These are phyloP conservation scores for Chaetogeoica ovagalla DNA, from an alignment of 2,888 invertebrate genomes.

Conservation along the genomic window DNA sequence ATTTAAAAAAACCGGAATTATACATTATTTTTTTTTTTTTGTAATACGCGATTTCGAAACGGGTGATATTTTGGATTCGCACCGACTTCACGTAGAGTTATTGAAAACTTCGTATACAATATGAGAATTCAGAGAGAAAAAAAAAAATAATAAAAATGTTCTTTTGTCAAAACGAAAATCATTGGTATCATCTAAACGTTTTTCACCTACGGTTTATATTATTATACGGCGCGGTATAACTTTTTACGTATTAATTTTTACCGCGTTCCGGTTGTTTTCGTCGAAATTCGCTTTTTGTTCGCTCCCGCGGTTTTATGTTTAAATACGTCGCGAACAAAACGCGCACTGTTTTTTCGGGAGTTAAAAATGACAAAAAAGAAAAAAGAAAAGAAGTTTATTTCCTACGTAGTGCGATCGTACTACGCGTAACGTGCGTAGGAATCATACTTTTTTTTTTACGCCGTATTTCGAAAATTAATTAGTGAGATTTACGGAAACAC, in stretches of 20 bases:
- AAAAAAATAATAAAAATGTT: too few species aligned
- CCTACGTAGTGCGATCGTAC: neutral
- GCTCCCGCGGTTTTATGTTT: too few species aligned
- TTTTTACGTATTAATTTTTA: constrained; percentile 6
- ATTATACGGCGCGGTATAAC: too few species aligned
- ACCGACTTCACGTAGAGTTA: neutral
- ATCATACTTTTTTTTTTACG: constrained; percentile 3
- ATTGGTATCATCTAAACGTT: too few species aligned
- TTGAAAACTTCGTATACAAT: too few species aligned
- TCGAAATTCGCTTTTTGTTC: neutral
- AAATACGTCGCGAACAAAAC: neutral
- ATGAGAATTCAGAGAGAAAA: too few species aligned
- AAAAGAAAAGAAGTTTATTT: neutral
- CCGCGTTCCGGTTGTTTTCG: neutral
- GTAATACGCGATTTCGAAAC: neutral
- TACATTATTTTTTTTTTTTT: neutral
- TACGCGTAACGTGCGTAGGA: neutral
- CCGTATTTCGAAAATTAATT: constrained; percentile 19
- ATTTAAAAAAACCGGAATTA: too few species aligned
- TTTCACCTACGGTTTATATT: too few species aligned
- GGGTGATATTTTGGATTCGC: too few species aligned
- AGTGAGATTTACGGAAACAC: neutral
- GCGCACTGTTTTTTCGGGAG: neutral
- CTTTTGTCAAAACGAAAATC: too few species aligned
- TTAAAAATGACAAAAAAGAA: neutral